Base-by-base conservation (phyloP, 2,888 invertebrate species). In the Perizoma affinitatum region DNA sequence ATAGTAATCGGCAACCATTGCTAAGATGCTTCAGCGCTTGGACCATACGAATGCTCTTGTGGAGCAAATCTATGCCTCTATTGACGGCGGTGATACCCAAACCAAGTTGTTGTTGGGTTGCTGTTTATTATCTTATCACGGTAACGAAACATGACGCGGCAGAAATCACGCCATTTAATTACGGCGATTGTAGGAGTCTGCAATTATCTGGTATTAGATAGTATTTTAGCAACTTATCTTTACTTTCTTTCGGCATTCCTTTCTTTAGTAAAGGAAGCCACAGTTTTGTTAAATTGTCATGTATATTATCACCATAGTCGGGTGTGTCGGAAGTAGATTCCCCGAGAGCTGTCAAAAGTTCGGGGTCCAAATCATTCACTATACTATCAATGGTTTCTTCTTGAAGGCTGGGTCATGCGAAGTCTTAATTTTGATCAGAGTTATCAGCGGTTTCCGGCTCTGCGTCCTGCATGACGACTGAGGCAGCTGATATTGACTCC, bases 141-240 rank as follows among this genome's bases (percentile, higher is more conserved):
- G 5, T 41, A 1, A 41, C 41, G 41, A 41, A 9, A 0, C 41
- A 9, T 9, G 7, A 5, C 0, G 67, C 70, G 4, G 68, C 68
- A 0, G 63, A 47, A 4, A 68, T 65, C 45, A 68, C 66, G 0
- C 60, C 43, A 9, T 70, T 68, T 10, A 67, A 11, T 6, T 11
- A 56, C 2, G 68, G 70, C 0, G 70, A 64, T 52, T 52, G 38
- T 42, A 67, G 50, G 6, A 68, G 42, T 42, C 43, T 48, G 51
- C 68, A 58, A 33, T 61, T 59, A 10, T 61, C 56, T 4, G 68
- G 61, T 11, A 64, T 8, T 3, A 34, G 9, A 3, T 65, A 61
- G 0, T 64, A 53, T 43, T 68, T 68, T 0, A 59, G 38, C 0
- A 64, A 4, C 0, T 53, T 62, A 38, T 38, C 38, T 38, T 38